Percentiles rank a stretch among this genome's conserved stretches.
Conservation (phyloP, 2,888 invertebrate genomes). For the Heteropelma amictum region DNA sequence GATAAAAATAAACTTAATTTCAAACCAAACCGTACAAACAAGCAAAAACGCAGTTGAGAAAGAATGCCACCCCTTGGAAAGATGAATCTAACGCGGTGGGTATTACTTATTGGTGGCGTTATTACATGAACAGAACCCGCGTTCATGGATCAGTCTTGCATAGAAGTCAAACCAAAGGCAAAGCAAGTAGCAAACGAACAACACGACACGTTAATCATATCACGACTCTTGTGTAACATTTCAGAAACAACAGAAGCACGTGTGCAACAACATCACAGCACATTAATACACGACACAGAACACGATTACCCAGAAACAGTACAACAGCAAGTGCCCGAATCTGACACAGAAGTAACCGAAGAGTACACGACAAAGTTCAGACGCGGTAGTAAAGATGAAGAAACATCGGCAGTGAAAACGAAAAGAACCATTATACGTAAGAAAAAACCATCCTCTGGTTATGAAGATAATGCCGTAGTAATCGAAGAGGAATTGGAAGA, state of each 20-base stretch:
- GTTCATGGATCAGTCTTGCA: conserved; percentile 26
- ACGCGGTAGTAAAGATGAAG: conserved; percentile 68
- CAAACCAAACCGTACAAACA: too few species aligned
- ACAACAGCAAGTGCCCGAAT: conserved; percentile 68
- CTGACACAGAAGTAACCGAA: conserved; percentile 72
- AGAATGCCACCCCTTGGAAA: too few species aligned
- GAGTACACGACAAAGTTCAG: conserved; percentile 75
- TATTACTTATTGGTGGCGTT: too few species aligned
- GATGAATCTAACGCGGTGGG: too few species aligned
- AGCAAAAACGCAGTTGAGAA: too few species aligned
- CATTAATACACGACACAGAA: conserved; percentile 69
- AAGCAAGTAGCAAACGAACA: conserved; percentile 57
- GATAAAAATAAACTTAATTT: too few species aligned
- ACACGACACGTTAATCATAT: conserved; percentile 65
- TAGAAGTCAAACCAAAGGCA: conserved; percentile 68
- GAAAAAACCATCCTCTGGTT: conserved; percentile 60
- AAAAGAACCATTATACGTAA: conserved; percentile 73
- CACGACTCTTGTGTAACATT: conserved; percentile 74
- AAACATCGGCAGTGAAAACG: conserved; percentile 72
- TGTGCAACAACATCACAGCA: conserved; percentile 71
- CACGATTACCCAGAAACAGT: conserved; percentile 67
- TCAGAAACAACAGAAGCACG: conserved; percentile 76
- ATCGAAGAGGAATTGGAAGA: conserved; percentile 76
- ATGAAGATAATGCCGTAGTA: conserved; percentile 67
- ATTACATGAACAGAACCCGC: conserved; percentile 16